Base-by-base conservation (phyloP, 2,888 invertebrate species). In the Sinohyriopsis cumingii region DNA sequence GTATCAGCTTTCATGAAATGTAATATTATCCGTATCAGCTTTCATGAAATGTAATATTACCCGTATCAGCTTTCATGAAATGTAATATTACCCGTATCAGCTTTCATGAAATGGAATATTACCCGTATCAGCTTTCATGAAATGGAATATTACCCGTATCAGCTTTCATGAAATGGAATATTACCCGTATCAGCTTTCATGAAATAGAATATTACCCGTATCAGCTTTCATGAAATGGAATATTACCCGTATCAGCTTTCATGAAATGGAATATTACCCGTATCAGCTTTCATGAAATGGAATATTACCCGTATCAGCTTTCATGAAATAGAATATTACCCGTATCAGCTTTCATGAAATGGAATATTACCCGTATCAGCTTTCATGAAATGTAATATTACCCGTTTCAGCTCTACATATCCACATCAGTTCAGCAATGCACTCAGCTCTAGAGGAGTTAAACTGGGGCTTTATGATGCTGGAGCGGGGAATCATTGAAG, bases 401-500 rank as follows among this genome's bases (percentile, higher is more conserved):
- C 28, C 19, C 20, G 19, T 72, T 72, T 25, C 73, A 86, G 86
- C 82, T 0, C 67, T 86, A 19, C 84, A 84, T 65, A 85, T 86
- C 45, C 86, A 86, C 73, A 76, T 84, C 22, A 86, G 86, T 63
- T 71, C 77, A 5, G 77, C 76, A 24, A 81, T 84, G 79, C 73
- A 79, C 7, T 71, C 71, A 33, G 78, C 80, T 15, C 71, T 86
- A 19, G 68, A 76, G 12, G 75, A 76, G 4, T 66, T 85, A 20
- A 70, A 80, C 59, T 78, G 79, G 74, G 85, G 84, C 0, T 86
- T 86, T 63, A 71, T 81, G 22, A 78, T 78, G 59, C 64, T 82
- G 33, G 84, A 84, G 59, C 70, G 86, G 57, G 86, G 86, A 12
- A 74, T 83, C 45, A 83, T 85, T 45, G 82, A 85, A 54, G 82